Base-by-base conservation (phyloP, 2,797 vertebrate species). In the Channallabes apus region DNA sequence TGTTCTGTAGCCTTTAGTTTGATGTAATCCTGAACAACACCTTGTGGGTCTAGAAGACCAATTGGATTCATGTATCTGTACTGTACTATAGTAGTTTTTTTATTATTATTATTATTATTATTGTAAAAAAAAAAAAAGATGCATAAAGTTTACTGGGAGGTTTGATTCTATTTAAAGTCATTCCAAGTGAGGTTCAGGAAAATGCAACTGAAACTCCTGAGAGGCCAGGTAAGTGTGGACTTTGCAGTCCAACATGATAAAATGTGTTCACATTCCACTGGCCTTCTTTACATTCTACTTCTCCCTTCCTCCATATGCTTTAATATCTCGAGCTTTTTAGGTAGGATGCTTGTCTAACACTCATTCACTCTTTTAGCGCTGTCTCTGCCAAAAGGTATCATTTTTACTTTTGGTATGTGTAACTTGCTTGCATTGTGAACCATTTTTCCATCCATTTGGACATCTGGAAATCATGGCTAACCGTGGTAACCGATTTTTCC, bases 151-250 rank as follows among this genome's bases (percentile, higher is more conserved):
- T 93, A 94, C 91, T 90, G 91, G 91, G 90, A 88, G 93, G 90
- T 95, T 88, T 95, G 93, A 90, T 95, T 91, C 94, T 94, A 94
- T 94, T 94, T 93, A 92, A 91, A 95, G 95, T 95, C 91, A 94
- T 95, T 93, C 94, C 95, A 91, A 93, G 89, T 94, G 94, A 95
- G 89, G 93, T 92, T 94, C 94, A 93, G 92, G 94, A 95, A 93
- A 93, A 84, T 94, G 92, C 92, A 90, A 78, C 92, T 88, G 95
- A 95, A 81, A 76, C 89, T 51, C 91, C 94, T 86, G 94, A 94
- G 87, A 95, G 93, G 79, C 92, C 94, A 4, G 95, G 95, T 95
- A 92, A 94, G 94, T 95, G 88, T 92, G 86, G 91, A 88, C 86
- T 81, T 78, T 80, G 77, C 87, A 90, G 87, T 89, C 90, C 83